These are phyloP conservation scores for Euleptes europaea DNA, from an alignment of 2,113 vertebrate species.

Conservation along the genomic window DNA sequence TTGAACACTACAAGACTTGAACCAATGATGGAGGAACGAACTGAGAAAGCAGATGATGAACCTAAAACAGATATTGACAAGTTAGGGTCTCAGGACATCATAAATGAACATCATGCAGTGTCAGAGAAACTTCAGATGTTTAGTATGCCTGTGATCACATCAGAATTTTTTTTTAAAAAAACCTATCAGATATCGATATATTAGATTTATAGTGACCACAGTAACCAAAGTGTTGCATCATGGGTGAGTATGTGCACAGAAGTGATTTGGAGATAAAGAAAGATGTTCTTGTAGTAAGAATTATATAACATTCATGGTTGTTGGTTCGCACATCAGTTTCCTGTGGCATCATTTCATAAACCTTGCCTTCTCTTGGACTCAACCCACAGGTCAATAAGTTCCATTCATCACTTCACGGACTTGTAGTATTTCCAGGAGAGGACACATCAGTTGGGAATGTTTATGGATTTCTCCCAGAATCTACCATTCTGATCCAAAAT, in stretches of 20 bases:
- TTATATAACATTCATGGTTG: background rate
- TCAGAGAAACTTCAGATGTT: background rate
- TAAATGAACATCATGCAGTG: background rate
- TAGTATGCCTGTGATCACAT: background rate
- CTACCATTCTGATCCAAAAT: too few relatives aligned
- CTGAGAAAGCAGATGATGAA: background rate
- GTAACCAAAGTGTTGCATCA: too few relatives aligned
- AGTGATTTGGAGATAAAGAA: background rate
- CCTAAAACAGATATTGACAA: background rate
- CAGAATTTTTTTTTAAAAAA: too few relatives aligned
- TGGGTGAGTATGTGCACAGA: background rate
- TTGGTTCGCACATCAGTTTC: background rate
- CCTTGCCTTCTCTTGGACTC: background rate
- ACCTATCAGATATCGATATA: too few relatives aligned
- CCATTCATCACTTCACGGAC: background rate
- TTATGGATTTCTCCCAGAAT: too few relatives aligned
- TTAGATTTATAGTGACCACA: too few relatives aligned
- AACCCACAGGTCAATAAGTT: background rate
- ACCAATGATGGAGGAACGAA: background rate
- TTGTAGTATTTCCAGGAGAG: background rate
- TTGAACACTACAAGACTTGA: too few relatives aligned
- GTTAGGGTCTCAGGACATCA: background rate
- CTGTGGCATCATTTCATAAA: background rate
- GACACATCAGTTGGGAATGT: too few relatives aligned
- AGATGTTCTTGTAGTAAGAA: background rate